Base-by-base conservation (phyloP, 2,888 invertebrate genomes). In the Galerucella pusilla region DNA sequence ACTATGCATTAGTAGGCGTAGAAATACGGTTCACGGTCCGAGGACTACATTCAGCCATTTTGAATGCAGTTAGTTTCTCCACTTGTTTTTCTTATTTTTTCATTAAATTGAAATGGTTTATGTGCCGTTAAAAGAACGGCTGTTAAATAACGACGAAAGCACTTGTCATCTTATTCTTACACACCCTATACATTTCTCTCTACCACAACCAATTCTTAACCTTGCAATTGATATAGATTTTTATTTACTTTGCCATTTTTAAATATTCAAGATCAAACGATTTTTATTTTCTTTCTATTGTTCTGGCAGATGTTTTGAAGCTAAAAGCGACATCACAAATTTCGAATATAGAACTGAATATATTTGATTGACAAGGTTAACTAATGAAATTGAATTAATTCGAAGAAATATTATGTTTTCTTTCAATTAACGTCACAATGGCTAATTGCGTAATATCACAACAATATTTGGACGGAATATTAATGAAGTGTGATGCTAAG, bases 391-490 rank as follows among this genome's bases (percentile, higher is more conserved):
- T 14, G 16, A 42, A 42, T 42, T 42, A 35, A 61, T 61, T 61
- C 61, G 14, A 61, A 61, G 61, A 61, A 61, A 61, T 28, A 42
- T 28, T 28, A 60, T 60, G 25, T 63, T 63, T 63, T n/a, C 42
- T 63, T 35, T 63, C 57, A 42, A 63, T 63, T 63, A 35, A 63
- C 63, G 63, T 63, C 63, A 63, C 42, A 63, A 63, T 63, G 9
- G 63, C 35, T 7, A 14, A 63, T 63, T 63, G 61, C n/a, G 35
- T 14, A 61, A 35, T 12, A 35, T 61, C 28, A 25, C 9, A 61
- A 61, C 61, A 28, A 61, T 61, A 61, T 35, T n/a, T 25, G n/a
- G 28, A 35, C 12, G 28, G 61, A 61, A 61, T 61, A 28, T 61
- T 61, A 28, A 61, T 28, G 61, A 61, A 35, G 35, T 35, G 25